Base-by-base conservation (phyloP, 1,140 invertebrate species). In the Drosophila setifemur region DNA sequence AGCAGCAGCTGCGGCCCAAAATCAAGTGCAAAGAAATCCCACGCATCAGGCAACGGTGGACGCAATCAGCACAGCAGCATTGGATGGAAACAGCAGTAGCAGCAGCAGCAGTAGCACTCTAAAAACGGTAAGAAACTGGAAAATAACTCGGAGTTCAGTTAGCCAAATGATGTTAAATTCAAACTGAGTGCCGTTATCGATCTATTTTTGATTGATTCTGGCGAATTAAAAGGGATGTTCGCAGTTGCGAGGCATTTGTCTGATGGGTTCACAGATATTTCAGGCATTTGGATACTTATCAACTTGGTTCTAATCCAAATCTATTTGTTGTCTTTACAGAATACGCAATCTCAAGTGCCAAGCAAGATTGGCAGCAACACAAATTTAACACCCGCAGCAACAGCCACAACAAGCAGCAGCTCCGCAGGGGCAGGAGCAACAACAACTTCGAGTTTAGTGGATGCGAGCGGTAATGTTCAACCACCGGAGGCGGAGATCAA, bases 401-500 rank as follows among this genome's bases (percentile, higher is more conserved):
- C 43, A 33, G 29, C 50, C 23, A 6, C 67, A 2, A 42, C 28
- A 48, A 44, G 18, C 49, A 44, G 70, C 47, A 60, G 29, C 21
- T 37, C 63, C 18, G 39, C 63, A 8, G n/a, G n/a, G n/a, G 39
- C 28, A 19, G 14, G 18, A 14, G 45, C 7, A 29, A 67, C 4
- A 11, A 63, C 52, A 40, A 42, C 48, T 44, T 54, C 39, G 29
- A 69, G 58, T 37, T 40, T 61, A 18, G 49, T 55, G 6, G 81
- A 88, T 42, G 29, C 69, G 1, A 88, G 75, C 57, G 67, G 81
- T 47, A 83, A 89, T 89, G 79, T 67, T 23, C 66, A 76, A 45
- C 85, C 89, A 67, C 75, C 85, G 53, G 89, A 90, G 58, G 81
- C 92, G 11, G 93, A 94, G 90, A 93, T 94, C n/a, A 94, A 94